phyloP scores from a whole-genome alignment of 1,140 invertebrate species.

The Zaprionus nigranus region DNA sequence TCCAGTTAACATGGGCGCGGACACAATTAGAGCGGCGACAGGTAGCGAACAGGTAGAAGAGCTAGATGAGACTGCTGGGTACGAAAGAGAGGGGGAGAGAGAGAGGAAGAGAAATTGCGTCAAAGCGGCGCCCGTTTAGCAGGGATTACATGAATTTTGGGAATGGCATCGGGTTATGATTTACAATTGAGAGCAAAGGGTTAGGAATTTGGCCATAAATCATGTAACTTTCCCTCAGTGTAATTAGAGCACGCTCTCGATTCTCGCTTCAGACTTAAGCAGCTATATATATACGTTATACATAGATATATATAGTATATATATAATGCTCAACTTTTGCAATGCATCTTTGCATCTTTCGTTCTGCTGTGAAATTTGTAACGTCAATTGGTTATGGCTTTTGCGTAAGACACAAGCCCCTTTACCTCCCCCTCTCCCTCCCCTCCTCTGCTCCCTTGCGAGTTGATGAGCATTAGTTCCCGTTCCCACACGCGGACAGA shows the following conservation, averaged over 20 bases:
- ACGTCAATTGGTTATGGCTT: constrained; percentile 30
- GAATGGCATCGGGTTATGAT: constrained; percentile 22
- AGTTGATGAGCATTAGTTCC: constrained; percentile 20
- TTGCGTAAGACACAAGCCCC: constrained; percentile 24
- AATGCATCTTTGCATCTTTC: constrained; percentile 9
- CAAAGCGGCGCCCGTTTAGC: constrained; percentile 45
- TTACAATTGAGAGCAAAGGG: constrained; percentile 37
- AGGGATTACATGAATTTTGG: constrained; percentile 28
- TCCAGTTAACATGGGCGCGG: constrained; percentile 55
- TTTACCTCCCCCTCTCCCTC: background rate
- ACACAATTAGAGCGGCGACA: constrained; percentile 61
- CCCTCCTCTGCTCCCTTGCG: background rate
- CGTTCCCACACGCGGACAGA: constrained; percentile 40
- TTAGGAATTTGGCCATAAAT: constrained; percentile 1
- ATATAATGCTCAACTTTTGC: background rate
- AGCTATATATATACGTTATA: background rate
- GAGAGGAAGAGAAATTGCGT: constrained; percentile 36
- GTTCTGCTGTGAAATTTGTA: constrained; percentile 30
- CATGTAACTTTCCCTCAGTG: constrained; percentile 1
- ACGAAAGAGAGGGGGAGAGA: background rate
- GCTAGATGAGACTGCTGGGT: background rate
- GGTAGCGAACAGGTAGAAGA: constrained; percentile 38
- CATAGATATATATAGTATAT: background rate
- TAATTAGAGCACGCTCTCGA: background rate
- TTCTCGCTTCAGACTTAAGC: too few species aligned